phyloP scores from a whole-genome alignment of 2,113 vertebrate species.

The Danio rerio region DNA sequence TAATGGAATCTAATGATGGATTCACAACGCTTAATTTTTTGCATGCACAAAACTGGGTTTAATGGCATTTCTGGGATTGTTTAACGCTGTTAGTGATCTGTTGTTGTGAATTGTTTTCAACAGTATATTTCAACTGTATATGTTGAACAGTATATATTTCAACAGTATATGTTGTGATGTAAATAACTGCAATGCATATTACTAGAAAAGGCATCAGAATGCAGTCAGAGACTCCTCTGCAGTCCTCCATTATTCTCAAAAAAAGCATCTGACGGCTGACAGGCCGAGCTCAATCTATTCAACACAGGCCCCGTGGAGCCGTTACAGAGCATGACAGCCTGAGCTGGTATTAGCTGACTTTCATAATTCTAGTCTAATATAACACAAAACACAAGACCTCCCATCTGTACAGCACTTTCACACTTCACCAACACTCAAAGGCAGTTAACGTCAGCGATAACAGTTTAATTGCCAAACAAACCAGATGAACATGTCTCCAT shows the following conservation, averaged over 20 bases:
- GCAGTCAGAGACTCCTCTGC: neutral
- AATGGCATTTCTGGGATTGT: no score
- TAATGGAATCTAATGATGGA: no score
- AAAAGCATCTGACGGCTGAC: conserved; percentile 18
- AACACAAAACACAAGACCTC: conserved; percentile 8
- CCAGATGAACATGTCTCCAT: neutral
- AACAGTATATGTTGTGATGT: neutral
- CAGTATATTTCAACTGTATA: no score
- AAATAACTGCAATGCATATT: no score
- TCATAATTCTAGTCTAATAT: conserved; percentile 37
- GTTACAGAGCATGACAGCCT: neutral
- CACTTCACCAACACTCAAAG: neutral
- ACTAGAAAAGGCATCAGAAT: neutral
- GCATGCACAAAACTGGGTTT: no score
- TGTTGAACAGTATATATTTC: no score
- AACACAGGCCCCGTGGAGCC: conserved; percentile 33
- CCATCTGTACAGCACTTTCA: neutral
- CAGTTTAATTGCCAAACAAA: neutral
- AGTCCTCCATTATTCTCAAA: conserved; percentile 20
- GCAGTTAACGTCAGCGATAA: neutral
- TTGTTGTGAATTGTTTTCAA: no score
- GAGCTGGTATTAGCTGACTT: conserved; percentile 29
- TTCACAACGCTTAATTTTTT: no score
- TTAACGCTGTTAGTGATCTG: no score
- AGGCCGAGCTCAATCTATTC: conserved; percentile 32